Evolutionary conservation across 2,888 invertebrate species (phyloP).

Genomic region (Amphipyra tragopoginis): DNA sequence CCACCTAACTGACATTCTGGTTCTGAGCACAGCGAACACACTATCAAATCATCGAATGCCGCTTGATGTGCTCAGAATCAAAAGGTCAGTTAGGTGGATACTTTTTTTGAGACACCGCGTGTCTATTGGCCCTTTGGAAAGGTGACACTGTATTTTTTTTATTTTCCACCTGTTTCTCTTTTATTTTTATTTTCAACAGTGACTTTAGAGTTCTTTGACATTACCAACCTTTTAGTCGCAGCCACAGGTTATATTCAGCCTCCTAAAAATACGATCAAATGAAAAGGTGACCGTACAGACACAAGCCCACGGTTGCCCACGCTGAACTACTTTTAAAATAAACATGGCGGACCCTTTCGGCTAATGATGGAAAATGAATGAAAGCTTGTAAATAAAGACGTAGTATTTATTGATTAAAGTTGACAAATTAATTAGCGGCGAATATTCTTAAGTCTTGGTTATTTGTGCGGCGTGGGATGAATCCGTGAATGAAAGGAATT

Average conservation of each 20-base stretch:
- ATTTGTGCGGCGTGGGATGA: constrained; percentile 21
- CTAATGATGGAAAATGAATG: constrained; percentile 49
- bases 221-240: not conserved
- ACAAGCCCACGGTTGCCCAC: not conserved
- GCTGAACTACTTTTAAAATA: constrained; percentile 23
- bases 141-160: not conserved
- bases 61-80: no score
- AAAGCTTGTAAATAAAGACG: constrained; percentile 30
- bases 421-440: constrained; percentile 58
- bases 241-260: not conserved
- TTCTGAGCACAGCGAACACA: no score
- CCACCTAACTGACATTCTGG: no score
- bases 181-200: not conserved
- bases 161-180: not conserved
- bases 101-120: no score
- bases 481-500: constrained; percentile 33
- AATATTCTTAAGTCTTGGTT: constrained; percentile 25
- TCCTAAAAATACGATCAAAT: not conserved
- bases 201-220: not conserved
- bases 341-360: constrained; percentile 15
- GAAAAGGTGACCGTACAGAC: not conserved
- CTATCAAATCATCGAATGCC: no score
- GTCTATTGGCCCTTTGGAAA: not conserved
- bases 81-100: no score
- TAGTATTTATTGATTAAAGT: constrained; percentile 59